phyloP scores from a whole-genome alignment of 1,140 invertebrate species.

The Amyelois transitella region DNA sequence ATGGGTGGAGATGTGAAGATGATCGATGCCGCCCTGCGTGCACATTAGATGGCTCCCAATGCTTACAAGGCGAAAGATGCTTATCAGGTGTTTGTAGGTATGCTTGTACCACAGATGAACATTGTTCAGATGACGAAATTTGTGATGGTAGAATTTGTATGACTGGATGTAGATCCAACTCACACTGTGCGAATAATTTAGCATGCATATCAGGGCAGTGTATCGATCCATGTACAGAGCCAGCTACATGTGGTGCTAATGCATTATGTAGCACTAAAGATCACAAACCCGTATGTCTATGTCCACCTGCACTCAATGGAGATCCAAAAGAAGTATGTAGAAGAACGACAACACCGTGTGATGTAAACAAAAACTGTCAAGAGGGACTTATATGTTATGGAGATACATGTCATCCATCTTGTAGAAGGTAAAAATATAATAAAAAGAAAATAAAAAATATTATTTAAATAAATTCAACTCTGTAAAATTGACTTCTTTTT shows the following conservation, averaged over 20 bases:
- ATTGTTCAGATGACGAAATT: constrained; percentile 88
- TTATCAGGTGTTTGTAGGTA: constrained; percentile 81
- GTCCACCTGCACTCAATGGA: constrained; percentile 82
- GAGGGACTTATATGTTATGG: constrained; percentile 82
- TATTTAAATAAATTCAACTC: background rate
- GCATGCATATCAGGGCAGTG: constrained; percentile 86
- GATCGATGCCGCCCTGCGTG: constrained; percentile 85
- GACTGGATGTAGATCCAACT: constrained; percentile 87
- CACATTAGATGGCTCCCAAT: constrained; percentile 82
- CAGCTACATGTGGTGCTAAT: constrained; percentile 90
- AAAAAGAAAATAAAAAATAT: background rate
- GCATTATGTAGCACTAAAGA: constrained; percentile 81
- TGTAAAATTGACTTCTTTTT: constrained; percentile 34
- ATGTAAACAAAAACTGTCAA: constrained; percentile 78
- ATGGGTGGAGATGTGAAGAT: constrained; percentile 82
- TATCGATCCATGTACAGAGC: constrained; percentile 81
- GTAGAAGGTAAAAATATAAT: constrained; percentile 75
- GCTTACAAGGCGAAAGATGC: constrained; percentile 88
- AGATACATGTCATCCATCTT: constrained; percentile 82
- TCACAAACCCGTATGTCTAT: constrained; percentile 84
- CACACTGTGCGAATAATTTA: constrained; percentile 81
- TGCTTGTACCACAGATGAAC: constrained; percentile 83
- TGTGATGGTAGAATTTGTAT: constrained; percentile 87
- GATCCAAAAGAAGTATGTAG: constrained; percentile 84
- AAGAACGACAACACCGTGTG: constrained; percentile 79